Percentiles rank a stretch among this genome's conserved stretches.
phyloP scores from a whole-genome alignment of 2,888 invertebrate species.

The Tetranychus truncatus region DNA sequence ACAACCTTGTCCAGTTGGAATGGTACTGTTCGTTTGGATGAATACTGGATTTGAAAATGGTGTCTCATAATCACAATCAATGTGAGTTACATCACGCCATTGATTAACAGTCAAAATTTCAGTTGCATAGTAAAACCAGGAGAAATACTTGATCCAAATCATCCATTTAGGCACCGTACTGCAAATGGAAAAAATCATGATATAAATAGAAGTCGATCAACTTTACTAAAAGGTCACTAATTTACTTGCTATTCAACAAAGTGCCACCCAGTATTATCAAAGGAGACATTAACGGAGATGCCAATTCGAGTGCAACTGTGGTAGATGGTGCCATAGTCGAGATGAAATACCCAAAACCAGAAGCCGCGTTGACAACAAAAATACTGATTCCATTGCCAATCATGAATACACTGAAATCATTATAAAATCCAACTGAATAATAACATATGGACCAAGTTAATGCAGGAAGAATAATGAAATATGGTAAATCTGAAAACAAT shows the following conservation, averaged over 20 bases:
- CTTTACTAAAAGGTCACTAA: slow-evolving; percentile 19
- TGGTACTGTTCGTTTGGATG: neutral
- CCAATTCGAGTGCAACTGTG: slow-evolving; percentile 71
- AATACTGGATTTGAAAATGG: neutral
- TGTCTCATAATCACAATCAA: slow-evolving; percentile 43
- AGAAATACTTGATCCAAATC: slow-evolving; percentile 65
- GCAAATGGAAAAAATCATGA: slow-evolving; percentile 13
- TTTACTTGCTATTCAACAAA: slow-evolving; percentile 67
- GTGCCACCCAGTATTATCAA: slow-evolving; percentile 87
- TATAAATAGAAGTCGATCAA: neutral
- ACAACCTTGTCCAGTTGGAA: slow-evolving; percentile 10
- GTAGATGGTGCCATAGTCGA: slow-evolving; percentile 65
- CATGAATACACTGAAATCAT: neutral
- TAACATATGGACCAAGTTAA: slow-evolving; percentile 65
- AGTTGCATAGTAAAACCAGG: slow-evolving; percentile 81
- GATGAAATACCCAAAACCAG: slow-evolving; percentile 55
- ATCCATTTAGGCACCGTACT: slow-evolving; percentile 56
- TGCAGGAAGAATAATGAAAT: slow-evolving; percentile 61
- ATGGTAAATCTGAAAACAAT: slow-evolving; percentile 65
- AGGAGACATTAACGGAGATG: slow-evolving; percentile 77
- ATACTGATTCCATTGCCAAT: neutral
- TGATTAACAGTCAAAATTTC: slow-evolving; percentile 74
- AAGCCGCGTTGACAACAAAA: neutral
- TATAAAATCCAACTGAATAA: slow-evolving; percentile 47
- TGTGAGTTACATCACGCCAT: slow-evolving; percentile 58